Evolutionary conservation across 1,140 invertebrate genomes (phyloP), one percentile per base, ranked within the genome.

Genomic region (Scaptomyza graminum): DNA sequence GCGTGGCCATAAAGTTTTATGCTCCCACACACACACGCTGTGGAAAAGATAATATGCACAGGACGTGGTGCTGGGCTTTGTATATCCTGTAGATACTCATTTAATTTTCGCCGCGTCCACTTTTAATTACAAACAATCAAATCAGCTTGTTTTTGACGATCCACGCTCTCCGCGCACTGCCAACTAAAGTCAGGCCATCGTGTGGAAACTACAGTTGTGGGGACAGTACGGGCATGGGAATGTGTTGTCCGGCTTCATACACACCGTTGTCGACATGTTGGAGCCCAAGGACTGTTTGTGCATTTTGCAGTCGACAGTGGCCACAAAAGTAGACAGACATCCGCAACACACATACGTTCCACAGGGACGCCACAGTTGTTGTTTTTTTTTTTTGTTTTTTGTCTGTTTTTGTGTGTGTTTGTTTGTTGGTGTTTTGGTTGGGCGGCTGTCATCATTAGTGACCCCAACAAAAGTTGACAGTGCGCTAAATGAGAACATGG

Each of bases 41-140:
- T 22, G 60, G 44, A 3, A 50, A n/a, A 51, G 13, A 50, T 47
- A 57, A 60, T 50, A 12, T 31, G 41, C 49, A 44, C 56, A 50
- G 52, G 39, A 25, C 41, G 46, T 41, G 43, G 55, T 11, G 28
- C 34, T n/a, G 7, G 47, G n/a, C 52, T 55, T 43, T 51, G 57
- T 68, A 51, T 63, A 68, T 77, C 62, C 77, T 54, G 69, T 76
- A 61, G 65, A 79, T 81, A 79, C 74, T 73, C 83, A 76, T 88
- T 88, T 88, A 82, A 88, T 88, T 88, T 88, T 88, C 79, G 63
- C 79, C 50, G 76, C 59, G 83, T 88, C 72, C 76, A 79, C 79
- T 88, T 88, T 88, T 88, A 88, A 88, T 88, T 88, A 88, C 83
- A 88, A 88, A 88, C 83, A 88, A 88, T 88, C 83, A 88, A 88